Conservation (phyloP, 2,888 invertebrate species). For the Heliconius charithonia region DNA sequence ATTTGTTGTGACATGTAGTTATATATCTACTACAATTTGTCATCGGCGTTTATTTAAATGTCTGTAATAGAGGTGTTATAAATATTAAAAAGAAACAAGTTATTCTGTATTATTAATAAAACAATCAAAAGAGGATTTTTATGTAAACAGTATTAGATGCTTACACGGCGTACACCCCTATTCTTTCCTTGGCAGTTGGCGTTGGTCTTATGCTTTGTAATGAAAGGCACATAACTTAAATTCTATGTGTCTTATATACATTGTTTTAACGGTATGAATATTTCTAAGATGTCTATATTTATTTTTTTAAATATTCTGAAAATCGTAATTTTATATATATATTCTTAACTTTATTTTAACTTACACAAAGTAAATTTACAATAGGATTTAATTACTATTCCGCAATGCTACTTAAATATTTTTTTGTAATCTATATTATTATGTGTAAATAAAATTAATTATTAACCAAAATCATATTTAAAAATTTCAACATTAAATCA, state of each 20-base stretch:
- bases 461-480: too few species aligned
- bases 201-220: constrained; percentile 65
- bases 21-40: constrained; percentile 67
- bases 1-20: constrained; percentile 80
- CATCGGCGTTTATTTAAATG: constrained; percentile 58
- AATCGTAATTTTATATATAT: not conserved
- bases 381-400: not conserved
- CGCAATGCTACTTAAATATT: too few species aligned
- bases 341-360: not conserved
- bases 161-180: constrained; percentile 47
- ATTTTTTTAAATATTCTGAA: not conserved
- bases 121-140: not conserved
- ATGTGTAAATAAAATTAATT: too few species aligned
- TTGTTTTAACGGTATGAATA: not conserved
- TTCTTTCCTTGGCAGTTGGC: constrained; percentile 70
- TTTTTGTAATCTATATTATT: too few species aligned
- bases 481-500: too few species aligned
- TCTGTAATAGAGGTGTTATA: constrained; percentile 35
- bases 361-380: not conserved
- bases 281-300: not conserved
- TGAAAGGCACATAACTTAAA: constrained; percentile 50
- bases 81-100: not conserved
- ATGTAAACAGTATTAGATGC: constrained; percentile 26
- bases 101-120: not conserved
- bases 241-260: constrained; percentile 21